These are phyloP conservation scores for Halcyon malimbica DNA, from an alignment of 2,113 vertebrate genomes.

Conservation along the genomic window DNA sequence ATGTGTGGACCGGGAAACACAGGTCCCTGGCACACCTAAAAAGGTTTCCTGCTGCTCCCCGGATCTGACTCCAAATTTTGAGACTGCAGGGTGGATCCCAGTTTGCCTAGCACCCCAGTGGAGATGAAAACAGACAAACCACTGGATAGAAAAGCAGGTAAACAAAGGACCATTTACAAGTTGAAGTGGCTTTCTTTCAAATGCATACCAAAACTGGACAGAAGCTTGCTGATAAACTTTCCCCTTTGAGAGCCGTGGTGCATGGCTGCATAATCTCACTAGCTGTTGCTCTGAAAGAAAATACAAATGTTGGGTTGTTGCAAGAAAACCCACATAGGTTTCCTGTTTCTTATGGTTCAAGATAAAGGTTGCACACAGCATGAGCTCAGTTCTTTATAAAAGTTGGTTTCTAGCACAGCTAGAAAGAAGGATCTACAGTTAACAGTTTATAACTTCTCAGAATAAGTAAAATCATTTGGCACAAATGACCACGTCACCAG, in stretches of 20 bases:
- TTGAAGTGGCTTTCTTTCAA: not conserved
- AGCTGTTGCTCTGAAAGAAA: constrained; percentile 28
- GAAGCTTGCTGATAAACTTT: not conserved
- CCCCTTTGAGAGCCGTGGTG: not conserved
- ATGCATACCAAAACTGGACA: not conserved
- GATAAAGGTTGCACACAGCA: constrained; percentile 33
- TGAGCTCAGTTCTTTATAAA: not conserved
- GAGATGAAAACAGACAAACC: constrained; percentile 24
- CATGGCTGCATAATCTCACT: constrained; percentile 22
- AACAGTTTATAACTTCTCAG: not conserved
- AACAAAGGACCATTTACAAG: constrained; percentile 16
- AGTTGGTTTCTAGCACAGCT: not conserved
- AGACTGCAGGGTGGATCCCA: not conserved
- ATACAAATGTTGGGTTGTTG: not conserved
- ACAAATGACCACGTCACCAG: not conserved
- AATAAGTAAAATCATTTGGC: not conserved
- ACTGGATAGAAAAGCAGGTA: constrained; percentile 2
- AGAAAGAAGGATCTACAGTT: not conserved
- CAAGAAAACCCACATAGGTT: constrained; percentile 56
- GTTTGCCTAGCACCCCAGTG: not conserved
- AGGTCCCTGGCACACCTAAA: not conserved
- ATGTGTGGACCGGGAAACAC: not conserved
- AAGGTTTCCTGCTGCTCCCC: not conserved
- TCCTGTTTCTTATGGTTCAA: constrained; percentile 61
- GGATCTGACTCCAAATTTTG: not conserved